Evolutionary conservation across 2,113 vertebrate species (phyloP).

Genomic region (Zeus faber): DNA sequence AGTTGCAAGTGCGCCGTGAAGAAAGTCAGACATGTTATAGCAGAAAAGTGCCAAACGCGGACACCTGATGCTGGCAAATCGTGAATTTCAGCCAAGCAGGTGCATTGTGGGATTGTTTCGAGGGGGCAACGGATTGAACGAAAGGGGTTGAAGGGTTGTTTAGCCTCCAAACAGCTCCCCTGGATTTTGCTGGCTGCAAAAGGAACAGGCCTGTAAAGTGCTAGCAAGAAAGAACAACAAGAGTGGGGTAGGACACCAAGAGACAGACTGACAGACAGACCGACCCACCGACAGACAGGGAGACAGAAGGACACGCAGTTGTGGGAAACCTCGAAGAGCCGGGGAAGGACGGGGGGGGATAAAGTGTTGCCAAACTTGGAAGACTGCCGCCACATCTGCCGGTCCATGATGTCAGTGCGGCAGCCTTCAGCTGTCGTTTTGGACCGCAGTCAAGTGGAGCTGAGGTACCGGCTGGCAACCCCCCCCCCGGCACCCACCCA

Average conservation of each 20-base stretch:
- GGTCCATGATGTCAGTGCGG: slow-evolving; percentile 69
- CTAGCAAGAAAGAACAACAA: slow-evolving; percentile 6
- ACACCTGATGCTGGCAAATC: too few species aligned
- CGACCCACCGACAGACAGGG: too few species aligned
- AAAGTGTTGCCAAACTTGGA: slow-evolving; percentile 69
- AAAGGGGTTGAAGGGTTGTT: too few species aligned
- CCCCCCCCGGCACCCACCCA: background rate
- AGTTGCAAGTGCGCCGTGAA: background rate
- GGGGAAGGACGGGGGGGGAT: slow-evolving; percentile 31
- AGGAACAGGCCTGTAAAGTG: too few species aligned
- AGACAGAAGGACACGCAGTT: slow-evolving; percentile 6
- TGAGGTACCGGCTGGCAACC: slow-evolving; percentile 64
- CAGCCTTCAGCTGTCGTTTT: slow-evolving; percentile 79
- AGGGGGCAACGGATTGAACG: too few species aligned
- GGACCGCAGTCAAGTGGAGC: slow-evolving; percentile 77
- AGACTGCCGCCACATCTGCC: slow-evolving; percentile 79
- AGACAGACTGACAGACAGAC: slow-evolving; percentile 6
- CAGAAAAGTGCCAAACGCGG: too few species aligned
- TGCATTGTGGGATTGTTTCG: slow-evolving; percentile 69
- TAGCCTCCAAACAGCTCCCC: too few species aligned
- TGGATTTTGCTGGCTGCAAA: too few species aligned
- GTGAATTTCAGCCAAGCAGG: slow-evolving; percentile 63
- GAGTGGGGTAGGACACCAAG: slow-evolving; percentile 4
- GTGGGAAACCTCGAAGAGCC: slow-evolving; percentile 10
- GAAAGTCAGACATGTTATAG: too few species aligned